A percentile compares a stretch with the other conserved stretches of the same genome.
Conservation (phyloP, 2,797 vertebrate species). For the Astyanax mexicanus region DNA sequence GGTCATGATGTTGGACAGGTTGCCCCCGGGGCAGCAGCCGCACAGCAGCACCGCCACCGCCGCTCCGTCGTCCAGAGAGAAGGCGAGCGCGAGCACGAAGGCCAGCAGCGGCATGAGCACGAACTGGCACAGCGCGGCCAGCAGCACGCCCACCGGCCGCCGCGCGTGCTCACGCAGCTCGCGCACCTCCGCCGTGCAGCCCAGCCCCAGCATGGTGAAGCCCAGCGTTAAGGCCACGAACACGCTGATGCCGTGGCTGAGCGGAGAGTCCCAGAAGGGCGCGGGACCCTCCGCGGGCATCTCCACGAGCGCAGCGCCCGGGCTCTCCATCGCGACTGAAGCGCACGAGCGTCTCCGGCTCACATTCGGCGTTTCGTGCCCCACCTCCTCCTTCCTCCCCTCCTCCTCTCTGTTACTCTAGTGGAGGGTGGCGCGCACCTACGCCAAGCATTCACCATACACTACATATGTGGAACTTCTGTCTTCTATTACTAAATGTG, state of each 20-base stretch:
- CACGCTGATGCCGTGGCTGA: conserved; percentile 91
- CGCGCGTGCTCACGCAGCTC: conserved; percentile 91
- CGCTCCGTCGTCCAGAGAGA: conserved; percentile 91
- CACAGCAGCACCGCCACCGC: conserved; percentile 96
- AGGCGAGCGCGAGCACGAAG: conserved; percentile 89
- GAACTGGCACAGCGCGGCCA: conserved; percentile 93
- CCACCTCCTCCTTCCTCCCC: neutral
- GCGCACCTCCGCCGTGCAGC: conserved; percentile 92
- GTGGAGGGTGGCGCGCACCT: neutral
- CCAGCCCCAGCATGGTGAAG: conserved; percentile 94
- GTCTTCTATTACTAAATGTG: too few species aligned
- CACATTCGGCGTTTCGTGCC: conserved; percentile 74
- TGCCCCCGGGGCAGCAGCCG: conserved; percentile 96
- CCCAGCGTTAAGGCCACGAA: conserved; percentile 91
- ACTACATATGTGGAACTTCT: too few species aligned
- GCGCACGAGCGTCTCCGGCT: conserved; percentile 32
- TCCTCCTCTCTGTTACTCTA: neutral
- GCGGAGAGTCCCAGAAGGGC: conserved; percentile 83
- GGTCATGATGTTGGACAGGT: conserved; percentile 94
- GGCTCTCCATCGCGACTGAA: conserved; percentile 72
- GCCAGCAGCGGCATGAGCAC: conserved; percentile 93
- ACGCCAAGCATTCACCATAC: too few species aligned
- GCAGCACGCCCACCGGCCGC: conserved; percentile 87
- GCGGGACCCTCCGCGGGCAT: conserved; percentile 32
- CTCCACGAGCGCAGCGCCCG: conserved; percentile 46